Base-by-base conservation (phyloP, 1,140 invertebrate species). In the Papilio dardanus region DNA sequence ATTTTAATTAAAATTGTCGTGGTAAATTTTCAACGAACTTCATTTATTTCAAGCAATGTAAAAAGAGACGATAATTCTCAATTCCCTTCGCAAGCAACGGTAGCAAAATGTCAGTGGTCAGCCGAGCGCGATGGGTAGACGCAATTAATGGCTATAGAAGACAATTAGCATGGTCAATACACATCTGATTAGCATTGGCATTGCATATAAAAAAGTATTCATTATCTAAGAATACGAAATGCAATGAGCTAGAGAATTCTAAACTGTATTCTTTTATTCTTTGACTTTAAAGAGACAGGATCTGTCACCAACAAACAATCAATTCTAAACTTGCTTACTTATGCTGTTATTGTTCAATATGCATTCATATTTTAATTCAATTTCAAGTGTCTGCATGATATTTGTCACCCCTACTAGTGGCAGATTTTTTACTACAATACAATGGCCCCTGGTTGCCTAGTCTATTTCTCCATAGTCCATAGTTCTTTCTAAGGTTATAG, bases 171-270 rank as follows among this genome's bases (percentile, higher is more conserved):
- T 54, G 50, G 50, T 54, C 50, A 24, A 21, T 54, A 54, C 50
- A 54, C 19, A 54, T 24, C 50, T 67, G 16, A 68, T 74, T 58
- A 67, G 21, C 67, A 69, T 69, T 42, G 67, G 35, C 35, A 69
- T 24, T 69, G 67, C 14, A 6, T 42, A 4, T 24, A 69, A 69
- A 31, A 50, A 54, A 42, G 21, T 54, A 54, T 21, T 24, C 50
- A 54, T 54, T 46, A 46, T 46, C 16, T 46, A n/a, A n/a, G n/a
- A 46, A 10, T 46, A 71, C 35, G 24, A 37, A 71, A 71, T 28
- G 24, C 16, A 30, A 73, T 54, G n/a, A 30, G 3, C 31, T 66
- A 30, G 65, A 16, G n/a, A 54, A 54, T 24, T 54, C 50, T 24
- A 19, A 21, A 54, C 50, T 21, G 19, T 24, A 54, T 19, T 42